Evolutionary conservation across 2,113 vertebrate genomes (phyloP), one percentile per base, ranked within the genome.

Genomic region (Mellivora capensis): DNA sequence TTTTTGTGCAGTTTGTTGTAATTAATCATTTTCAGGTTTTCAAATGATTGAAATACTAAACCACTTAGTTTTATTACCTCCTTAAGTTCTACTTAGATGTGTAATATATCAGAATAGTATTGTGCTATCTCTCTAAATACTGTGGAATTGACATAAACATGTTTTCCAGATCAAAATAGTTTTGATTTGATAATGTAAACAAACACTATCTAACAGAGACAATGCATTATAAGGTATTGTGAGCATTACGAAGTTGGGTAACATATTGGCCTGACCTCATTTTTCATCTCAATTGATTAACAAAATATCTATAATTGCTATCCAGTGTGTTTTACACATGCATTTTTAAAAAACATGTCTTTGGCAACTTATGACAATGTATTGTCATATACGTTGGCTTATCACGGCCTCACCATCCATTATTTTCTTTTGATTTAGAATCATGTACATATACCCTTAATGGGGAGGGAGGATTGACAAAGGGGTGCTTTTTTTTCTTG

Each of bases 1-100:
- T 84, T 87, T 87, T 59, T 82, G 7, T 42, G 0, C 0, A 47
- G n/a, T 3, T 29, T 61, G 5, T 3, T 64, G 29, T 44, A 90
- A 62, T 18, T 87, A 54, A n/a, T 76, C 25, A 72, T 80, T 71
- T 67, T 94, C 18, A 86, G 91, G 3, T 1, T 86, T 81, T 85
- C 25, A 94, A 88, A 29, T 90, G 10, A 88, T 34, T 90, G n/a
- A 85, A 90, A 11, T 54, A 77, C 54, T 37, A 81, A 71, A 57
- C 0, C 9, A 21, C 5, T 72, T 71, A 59, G 1, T 69, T 90
- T 4, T 52, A 54, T 27, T 93, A 31, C 3, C 5, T 61, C 17
- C 52, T 96, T 90, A 91, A 94, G 47, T 85, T 71, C 3, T 83
- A 25, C 34, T 61, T 96, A 20, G 1, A 71, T 59, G 7, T 84